These are phyloP conservation scores for Leucopsar rothschildi DNA, from an alignment of 2,113 vertebrate species.

Conservation along the genomic window DNA sequence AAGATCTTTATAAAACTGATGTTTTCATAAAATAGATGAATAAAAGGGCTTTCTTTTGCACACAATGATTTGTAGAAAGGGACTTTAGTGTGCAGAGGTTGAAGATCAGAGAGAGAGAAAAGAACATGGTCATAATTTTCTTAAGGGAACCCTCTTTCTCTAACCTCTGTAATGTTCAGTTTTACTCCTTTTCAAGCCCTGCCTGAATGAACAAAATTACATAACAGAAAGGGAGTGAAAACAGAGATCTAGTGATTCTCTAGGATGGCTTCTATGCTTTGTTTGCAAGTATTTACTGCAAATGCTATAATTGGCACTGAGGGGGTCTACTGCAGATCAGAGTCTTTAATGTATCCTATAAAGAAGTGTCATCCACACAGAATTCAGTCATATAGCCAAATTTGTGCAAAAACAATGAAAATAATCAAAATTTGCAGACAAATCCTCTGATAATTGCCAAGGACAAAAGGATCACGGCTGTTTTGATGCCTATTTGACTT, in stretches of 20 bases:
- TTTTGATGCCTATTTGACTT: background rate
- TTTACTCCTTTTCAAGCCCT: background rate
- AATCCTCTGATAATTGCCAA: background rate
- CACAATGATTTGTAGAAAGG: background rate
- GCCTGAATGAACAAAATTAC: background rate
- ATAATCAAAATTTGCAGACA: background rate
- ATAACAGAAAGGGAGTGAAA: background rate
- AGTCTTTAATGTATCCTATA: background rate
- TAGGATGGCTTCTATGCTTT: background rate
- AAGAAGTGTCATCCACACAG: background rate
- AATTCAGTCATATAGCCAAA: background rate
- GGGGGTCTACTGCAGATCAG: background rate
- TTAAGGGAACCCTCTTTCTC: background rate
- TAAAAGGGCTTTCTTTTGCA: background rate
- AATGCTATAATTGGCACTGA: background rate
- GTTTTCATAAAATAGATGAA: background rate
- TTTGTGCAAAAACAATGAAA: background rate
- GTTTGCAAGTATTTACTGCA: background rate
- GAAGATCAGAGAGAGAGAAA: background rate
- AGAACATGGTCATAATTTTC: background rate
- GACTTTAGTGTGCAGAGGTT: background rate
- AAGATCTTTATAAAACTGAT: background rate
- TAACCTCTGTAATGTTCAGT: background rate
- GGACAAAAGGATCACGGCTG: background rate
- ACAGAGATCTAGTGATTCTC: background rate